Conservation (phyloP, 1,140 invertebrate genomes). For the Musca domestica region DNA sequence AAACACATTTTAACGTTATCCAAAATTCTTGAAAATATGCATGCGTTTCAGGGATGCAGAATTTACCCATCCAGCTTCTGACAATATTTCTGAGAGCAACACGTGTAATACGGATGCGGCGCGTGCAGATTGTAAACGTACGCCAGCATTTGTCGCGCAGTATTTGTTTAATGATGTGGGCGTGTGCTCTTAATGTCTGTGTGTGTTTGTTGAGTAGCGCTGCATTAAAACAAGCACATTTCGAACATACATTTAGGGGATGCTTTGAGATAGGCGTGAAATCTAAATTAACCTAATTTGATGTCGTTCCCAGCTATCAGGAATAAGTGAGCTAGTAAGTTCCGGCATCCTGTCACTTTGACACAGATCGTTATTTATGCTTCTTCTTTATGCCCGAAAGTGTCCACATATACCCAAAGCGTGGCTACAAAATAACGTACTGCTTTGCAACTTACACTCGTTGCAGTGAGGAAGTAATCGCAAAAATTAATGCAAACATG, state of each 20-base stretch:
- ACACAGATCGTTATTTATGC: too few species aligned
- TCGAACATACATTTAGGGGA: not conserved
- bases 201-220: not conserved
- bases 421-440: too few species aligned
- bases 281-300: constrained; percentile 18
- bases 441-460: too few species aligned
- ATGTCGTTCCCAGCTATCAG: not conserved
- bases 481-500: too few species aligned
- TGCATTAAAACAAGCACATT: not conserved
- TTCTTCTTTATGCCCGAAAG: too few species aligned
- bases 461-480: too few species aligned
- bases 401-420: too few species aligned
- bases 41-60: not conserved
- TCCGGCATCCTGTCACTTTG: too few species aligned
- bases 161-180: constrained; percentile 25
- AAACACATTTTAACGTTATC: constrained; percentile 20
- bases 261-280: constrained; percentile 16
- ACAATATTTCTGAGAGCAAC: not conserved
- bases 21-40: constrained; percentile 1
- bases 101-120: constrained; percentile 4
- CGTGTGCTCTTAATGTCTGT: constrained; percentile 17
- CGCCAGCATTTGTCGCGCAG: constrained; percentile 21
- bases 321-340: not conserved
- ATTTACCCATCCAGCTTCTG: not conserved
- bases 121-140: constrained; percentile 7